Conservation (phyloP, 1,140 invertebrate genomes). For the Phenacoccus solenopsis region DNA sequence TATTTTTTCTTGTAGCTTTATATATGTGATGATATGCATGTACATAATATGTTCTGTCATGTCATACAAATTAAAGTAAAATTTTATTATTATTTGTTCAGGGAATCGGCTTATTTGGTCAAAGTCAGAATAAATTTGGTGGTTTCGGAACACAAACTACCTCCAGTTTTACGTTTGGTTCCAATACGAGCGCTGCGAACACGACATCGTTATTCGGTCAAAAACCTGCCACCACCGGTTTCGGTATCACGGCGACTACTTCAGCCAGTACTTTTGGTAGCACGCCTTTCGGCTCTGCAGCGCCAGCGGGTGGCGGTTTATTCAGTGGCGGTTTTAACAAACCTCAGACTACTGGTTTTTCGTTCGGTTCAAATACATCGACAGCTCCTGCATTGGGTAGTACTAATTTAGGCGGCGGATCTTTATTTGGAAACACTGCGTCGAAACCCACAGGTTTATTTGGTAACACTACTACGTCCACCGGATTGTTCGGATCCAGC, state of each 20-base stretch:
- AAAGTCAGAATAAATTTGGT: conserved; percentile 31
- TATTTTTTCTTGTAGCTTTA: too few relatives aligned
- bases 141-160: conserved; percentile 30
- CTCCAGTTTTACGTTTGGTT: conserved; percentile 26
- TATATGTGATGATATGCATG: too few relatives aligned
- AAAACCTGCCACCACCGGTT: conserved; percentile 35
- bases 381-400: conserved; percentile 33
- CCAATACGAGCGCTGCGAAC: conserved; percentile 27
- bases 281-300: conserved; percentile 37
- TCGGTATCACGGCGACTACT: conserved; percentile 35
- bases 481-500: conserved; percentile 27
- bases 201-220: conserved; percentile 31
- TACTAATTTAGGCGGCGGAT: conserved; percentile 29
- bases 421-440: conserved; percentile 35
- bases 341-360: conserved; percentile 34
- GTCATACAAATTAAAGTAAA: too few relatives aligned
- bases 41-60: too few relatives aligned
- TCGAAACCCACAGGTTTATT: conserved; percentile 44
- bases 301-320: conserved; percentile 35
- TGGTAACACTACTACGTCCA: conserved; percentile 33
- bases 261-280: conserved; percentile 41
- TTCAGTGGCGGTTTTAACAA: conserved; percentile 36
- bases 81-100: background rate
- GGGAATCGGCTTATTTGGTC: conserved; percentile 32
- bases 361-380: conserved; percentile 39